Evolutionary conservation across 30 jellyfish, hydroid and myxozoan genomes (phyloP).

Genomic region (Phacellophora camtschatica): DNA sequence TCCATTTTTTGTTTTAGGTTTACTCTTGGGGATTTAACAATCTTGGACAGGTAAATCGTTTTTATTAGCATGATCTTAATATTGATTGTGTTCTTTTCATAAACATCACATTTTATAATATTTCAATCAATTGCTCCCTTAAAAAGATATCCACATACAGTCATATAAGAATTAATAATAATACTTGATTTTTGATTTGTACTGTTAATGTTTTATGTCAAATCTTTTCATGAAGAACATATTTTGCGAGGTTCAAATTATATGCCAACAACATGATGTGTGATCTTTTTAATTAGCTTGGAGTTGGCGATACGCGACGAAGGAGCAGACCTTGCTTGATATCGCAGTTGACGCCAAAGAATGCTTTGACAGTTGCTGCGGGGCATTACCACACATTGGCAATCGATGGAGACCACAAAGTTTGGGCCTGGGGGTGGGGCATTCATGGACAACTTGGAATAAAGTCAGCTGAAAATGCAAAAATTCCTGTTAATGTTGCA

Average conservation of each 20-base stretch:
- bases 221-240: too few relatives aligned
- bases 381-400: conserved; percentile 95
- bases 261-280: too few relatives aligned
- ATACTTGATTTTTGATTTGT: too few relatives aligned
- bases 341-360: conserved; percentile 78
- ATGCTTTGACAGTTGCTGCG: conserved; percentile 69
- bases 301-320: conserved; percentile 90
- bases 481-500: conserved; percentile 58
- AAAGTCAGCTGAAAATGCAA: conserved; percentile 71
- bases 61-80: too few relatives aligned
- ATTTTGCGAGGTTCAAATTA: too few relatives aligned
- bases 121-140: too few relatives aligned
- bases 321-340: conserved; percentile 88
- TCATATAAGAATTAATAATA: too few relatives aligned
- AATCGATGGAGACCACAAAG: conserved; percentile 69
- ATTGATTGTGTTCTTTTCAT: too few relatives aligned
- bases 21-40: conserved; percentile 84
- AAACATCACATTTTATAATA: too few relatives aligned
- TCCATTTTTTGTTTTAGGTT: conserved; percentile 50
- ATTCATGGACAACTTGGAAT: conserved; percentile 94
- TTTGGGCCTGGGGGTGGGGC: conserved; percentile 99
- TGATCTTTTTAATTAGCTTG: too few relatives aligned
- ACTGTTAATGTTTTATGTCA: too few relatives aligned
- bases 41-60: conserved; percentile 93
- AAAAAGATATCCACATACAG: too few relatives aligned